phyloP scores from a whole-genome alignment of 2,113 vertebrate genomes.

The Prionailurus viverrinus region DNA sequence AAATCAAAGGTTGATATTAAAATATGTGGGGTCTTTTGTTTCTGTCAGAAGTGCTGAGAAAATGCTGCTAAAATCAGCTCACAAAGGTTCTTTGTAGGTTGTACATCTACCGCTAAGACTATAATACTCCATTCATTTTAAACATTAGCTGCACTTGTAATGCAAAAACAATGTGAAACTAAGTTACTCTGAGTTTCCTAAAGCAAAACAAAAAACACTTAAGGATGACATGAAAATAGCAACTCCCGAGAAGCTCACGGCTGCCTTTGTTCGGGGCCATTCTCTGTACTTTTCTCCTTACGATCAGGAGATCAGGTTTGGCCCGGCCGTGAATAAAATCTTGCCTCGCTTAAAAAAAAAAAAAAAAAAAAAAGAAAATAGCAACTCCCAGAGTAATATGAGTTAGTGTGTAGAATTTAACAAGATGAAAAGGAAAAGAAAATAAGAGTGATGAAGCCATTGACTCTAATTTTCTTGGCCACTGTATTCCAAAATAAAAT shows the following conservation, averaged over 20 bases:
- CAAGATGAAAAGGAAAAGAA: conserved; percentile 31
- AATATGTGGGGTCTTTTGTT: conserved; percentile 63
- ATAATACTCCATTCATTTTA: conserved; percentile 83
- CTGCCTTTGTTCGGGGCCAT: too few species aligned
- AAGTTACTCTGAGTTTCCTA: conserved; percentile 28
- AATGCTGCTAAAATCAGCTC: conserved; percentile 58
- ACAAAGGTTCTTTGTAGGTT: conserved; percentile 84
- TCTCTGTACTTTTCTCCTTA: too few species aligned
- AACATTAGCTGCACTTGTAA: conserved; percentile 75
- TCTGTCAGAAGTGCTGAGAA: conserved; percentile 73
- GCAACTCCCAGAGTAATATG: not conserved
- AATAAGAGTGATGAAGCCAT: not conserved
- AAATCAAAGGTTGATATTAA: conserved; percentile 67
- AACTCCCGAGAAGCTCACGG: not conserved
- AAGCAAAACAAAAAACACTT: conserved; percentile 47
- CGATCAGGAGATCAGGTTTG: too few species aligned
- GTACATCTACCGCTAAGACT: conserved; percentile 68
- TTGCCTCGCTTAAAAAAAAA: too few species aligned
- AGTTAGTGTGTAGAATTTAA: conserved; percentile 17
- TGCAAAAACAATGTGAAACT: conserved; percentile 68
- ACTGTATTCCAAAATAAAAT: conserved; percentile 43
- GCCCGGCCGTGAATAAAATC: too few species aligned
- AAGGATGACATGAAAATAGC: not conserved
- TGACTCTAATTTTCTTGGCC: conserved; percentile 37
- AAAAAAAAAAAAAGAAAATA: not conserved